A percentile compares a stretch with the other conserved stretches of the same genome.
Conservation (phyloP, 2,113 vertebrate genomes). For the Nicator chloris region DNA sequence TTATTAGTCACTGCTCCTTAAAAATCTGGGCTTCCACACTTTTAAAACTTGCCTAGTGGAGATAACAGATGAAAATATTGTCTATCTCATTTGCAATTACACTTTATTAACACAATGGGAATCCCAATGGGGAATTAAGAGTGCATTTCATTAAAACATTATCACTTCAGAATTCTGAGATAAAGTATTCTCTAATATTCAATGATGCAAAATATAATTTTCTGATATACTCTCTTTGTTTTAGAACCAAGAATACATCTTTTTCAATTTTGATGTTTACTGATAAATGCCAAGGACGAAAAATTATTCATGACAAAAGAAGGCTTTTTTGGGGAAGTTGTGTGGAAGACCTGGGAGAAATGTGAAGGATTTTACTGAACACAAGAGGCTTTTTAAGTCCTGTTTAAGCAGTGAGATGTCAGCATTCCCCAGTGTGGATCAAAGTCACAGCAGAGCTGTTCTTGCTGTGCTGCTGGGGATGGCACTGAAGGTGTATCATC, state of each 20-base stretch:
- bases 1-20: background rate
- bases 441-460: background rate
- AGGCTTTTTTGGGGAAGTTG: background rate
- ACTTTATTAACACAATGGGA: background rate
- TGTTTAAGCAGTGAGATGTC: background rate
- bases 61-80: background rate
- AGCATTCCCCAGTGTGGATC: background rate
- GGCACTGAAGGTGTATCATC: background rate
- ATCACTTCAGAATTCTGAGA: background rate
- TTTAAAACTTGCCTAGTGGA: background rate
- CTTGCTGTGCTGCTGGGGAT: background rate
- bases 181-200: background rate
- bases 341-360: background rate
- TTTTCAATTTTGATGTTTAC: background rate
- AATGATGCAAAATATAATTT: background rate
- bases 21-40: background rate
- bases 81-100: background rate
- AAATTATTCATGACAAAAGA: background rate
- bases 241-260: background rate
- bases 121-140: background rate
- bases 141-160: background rate
- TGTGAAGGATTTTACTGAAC: background rate
- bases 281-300: background rate
- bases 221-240: background rate
- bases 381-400: background rate